phyloP scores from a whole-genome alignment of 2,113 vertebrate species.

The Atherinomorus stipes region DNA sequence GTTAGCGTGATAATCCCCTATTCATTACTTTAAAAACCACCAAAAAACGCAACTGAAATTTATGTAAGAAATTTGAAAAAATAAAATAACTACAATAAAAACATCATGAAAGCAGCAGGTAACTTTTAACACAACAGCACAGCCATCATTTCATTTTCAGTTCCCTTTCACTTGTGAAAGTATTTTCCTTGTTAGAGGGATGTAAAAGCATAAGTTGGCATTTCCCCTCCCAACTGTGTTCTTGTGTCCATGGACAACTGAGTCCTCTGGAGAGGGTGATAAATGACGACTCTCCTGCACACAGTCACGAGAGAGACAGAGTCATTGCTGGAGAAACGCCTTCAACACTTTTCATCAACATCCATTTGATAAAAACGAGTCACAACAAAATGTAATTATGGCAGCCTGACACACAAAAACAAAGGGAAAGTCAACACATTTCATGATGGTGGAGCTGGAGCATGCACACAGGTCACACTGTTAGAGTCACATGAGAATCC shows the following conservation, averaged over 20 bases:
- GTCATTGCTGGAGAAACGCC: conserved; percentile 36
- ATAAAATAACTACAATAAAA: conserved; percentile 20
- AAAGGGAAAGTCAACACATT: conserved; percentile 30
- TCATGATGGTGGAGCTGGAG: conserved; percentile 50
- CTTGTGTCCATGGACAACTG: conserved; percentile 54
- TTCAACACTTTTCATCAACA: conserved; percentile 35
- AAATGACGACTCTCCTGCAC: conserved; percentile 29
- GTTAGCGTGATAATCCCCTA: no score
- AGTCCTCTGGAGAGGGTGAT: conserved; percentile 47
- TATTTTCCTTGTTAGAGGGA: conserved; percentile 13
- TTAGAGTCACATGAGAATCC: conserved; percentile 60
- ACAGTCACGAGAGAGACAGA: conserved; percentile 50
- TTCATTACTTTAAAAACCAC: conserved; percentile 37
- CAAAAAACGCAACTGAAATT: conserved; percentile 32
- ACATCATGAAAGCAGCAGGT: conserved; percentile 71
- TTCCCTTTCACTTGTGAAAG: conserved; percentile 70
- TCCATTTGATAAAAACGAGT: conserved; percentile 43
- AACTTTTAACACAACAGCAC: conserved; percentile 47
- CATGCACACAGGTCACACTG: conserved; percentile 54
- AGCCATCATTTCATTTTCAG: conserved; percentile 51
- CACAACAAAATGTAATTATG: conserved; percentile 44
- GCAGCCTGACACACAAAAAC: conserved; percentile 25
- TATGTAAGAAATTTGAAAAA: conserved; percentile 20
- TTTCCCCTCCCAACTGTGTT: conserved; percentile 32
- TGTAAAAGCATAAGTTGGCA: conserved; percentile 40